Base-by-base conservation (phyloP, 37 sponge, comb jelly and placozoan species). In the Cliona cf. orientalis region DNA sequence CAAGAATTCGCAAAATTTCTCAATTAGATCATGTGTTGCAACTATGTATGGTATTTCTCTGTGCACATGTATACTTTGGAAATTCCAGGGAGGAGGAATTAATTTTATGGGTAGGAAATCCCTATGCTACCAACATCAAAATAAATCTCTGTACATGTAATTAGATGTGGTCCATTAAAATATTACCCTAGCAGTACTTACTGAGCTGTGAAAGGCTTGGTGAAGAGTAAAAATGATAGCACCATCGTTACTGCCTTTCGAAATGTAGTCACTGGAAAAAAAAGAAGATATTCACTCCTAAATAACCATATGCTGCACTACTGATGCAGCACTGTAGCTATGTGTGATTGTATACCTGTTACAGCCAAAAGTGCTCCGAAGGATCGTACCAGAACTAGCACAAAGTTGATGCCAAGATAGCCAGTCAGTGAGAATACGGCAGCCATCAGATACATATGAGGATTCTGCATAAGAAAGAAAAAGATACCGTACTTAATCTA, bases 181-280 rank as follows among this genome's bases (percentile, higher is more conserved):
- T n/a, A n/a, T n/a, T 4, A 39, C 25, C 3, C 21, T 28, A 42
- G 37, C 29, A 33, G 1, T 5, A 84, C 94, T 80, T 55, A 94
- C 92, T 95, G 91, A 28, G 78, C 60, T 75, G 92, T 91, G 80
- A 95, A 95, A 19, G 95, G 95, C 41, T 95, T 95, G 7, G 89
- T 72, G 80, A 95, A 95, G 89, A 95, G 26, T 0, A 91, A 23
- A 62, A 95, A 95, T 53, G 95, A 95, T 7, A 95, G 59, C 40
- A 91, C 82, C 21, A 95, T 77, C 4, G 91, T 88, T 19, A 95
- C 42, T 0, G 86, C 86, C 75, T 95, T 95, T 34, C 95, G 57
- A 59, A 87, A 84, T 1, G 95, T 95, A 5, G 95, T 95, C 23
- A 95, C 95, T 95, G 29, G 2, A 59, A 53, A 31, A 43, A 22